Conservation (phyloP, 2,797 vertebrate species). For the Chelmon rostratus region DNA sequence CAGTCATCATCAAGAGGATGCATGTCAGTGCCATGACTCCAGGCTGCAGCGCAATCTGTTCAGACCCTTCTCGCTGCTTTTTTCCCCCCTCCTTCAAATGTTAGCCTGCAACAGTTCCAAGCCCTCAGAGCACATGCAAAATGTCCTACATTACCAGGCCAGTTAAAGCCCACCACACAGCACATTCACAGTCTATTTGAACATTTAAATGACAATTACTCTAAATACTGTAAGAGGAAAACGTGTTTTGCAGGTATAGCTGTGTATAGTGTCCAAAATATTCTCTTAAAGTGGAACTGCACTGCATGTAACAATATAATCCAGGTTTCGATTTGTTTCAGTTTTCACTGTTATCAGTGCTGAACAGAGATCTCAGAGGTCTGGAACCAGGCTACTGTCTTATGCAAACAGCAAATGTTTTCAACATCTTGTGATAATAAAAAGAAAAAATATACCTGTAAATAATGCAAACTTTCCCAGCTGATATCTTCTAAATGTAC, state of each 20-base stretch:
- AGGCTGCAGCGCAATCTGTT: slow-evolving; percentile 83
- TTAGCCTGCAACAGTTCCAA: slow-evolving; percentile 60
- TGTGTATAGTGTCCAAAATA: not conserved
- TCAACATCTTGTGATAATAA: not conserved
- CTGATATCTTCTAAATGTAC: not conserved
- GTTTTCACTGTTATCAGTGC: not conserved
- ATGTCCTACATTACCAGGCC: slow-evolving; percentile 69
- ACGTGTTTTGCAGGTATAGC: not conserved
- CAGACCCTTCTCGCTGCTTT: slow-evolving; percentile 43
- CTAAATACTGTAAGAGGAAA: not conserved
- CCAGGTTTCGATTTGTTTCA: not conserved
- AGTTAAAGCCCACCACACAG: slow-evolving; percentile 22
- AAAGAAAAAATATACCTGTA: not conserved
- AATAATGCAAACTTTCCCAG: not conserved
- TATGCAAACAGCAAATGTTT: not conserved
- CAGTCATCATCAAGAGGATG: slow-evolving; percentile 51
- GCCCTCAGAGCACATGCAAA: slow-evolving; percentile 63
- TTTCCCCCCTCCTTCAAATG: slow-evolving; percentile 55
- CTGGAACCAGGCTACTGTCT: not conserved
- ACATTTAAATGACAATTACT: not conserved
- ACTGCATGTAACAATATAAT: no score
- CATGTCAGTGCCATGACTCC: slow-evolving; percentile 74
- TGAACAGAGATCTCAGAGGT: not conserved
- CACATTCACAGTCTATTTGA: not conserved
- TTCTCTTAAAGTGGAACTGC: not conserved